Evolutionary conservation across 35 echinoderm and acorn worm species (phyloP), one percentile per base, ranked within the genome.

Genomic region (Apostichopus californicus): DNA sequence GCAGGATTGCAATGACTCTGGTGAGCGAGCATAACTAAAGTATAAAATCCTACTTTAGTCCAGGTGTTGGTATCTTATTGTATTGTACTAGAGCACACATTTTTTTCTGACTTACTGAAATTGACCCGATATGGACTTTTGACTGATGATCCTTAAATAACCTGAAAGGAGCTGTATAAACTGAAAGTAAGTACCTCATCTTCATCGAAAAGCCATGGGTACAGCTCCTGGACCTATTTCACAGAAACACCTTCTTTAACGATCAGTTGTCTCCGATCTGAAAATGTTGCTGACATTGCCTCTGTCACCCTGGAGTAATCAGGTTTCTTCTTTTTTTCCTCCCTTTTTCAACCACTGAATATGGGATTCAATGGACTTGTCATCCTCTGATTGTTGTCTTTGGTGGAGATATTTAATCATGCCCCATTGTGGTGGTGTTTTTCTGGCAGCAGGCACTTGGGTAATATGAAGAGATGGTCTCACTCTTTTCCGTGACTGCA

Each of bases 151-250:
- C 34, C 34, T 46, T 46, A 46, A 3, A 46, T 46, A 46, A 46
- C 34, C 34, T 46, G 34, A 46, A 46, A 46, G 34, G 34, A 46
- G 34, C 34, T 46, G 34, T 46, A 46, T 46, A 46, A 46, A 46
- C 34, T 46, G 34, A 46, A 46, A 46, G 34, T 46, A 3, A 46
- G 6, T 66, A 66, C 63, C 78, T 25, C 90, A 34, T 91, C 73
- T 22, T 91, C 90, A 25, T 91, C 78, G 59, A 91, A 91, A 9
- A 91, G 57, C 90, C 90, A 91, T 5, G 77, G 73, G 53, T 91
- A 91, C 25, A 55, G 13, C 78, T 91, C 90, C 78, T 91, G 5
- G n/a, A 91, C 5, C 13, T 81, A 2, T 1, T 15, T 34, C 8
- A 91, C 78, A 8, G 90, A 25, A 18, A 60, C 17, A 59, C 56